These are phyloP conservation scores for Halictus quadricinctus DNA, from an alignment of 2,888 invertebrate species.

Conservation along the genomic window DNA sequence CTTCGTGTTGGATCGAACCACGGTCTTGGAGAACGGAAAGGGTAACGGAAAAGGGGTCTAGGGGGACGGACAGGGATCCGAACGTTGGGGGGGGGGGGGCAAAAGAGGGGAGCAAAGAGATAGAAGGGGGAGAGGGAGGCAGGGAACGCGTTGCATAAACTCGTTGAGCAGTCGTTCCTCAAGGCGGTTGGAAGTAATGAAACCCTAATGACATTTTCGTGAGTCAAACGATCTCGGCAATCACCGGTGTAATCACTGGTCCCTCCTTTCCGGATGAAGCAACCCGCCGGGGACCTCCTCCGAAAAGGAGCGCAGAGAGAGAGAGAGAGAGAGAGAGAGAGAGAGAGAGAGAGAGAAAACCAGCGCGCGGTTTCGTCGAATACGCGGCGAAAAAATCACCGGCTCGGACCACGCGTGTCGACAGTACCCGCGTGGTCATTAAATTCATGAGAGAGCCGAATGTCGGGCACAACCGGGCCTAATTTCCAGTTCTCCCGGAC, in stretches of 20 bases:
- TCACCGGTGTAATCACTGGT: conserved; percentile 74
- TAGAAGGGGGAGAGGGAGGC: conserved; percentile 19
- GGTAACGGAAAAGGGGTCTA: conserved; percentile 15
- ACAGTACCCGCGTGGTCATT: conserved; percentile 57
- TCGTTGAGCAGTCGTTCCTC: conserved; percentile 69
- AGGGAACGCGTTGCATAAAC: conserved; percentile 68
- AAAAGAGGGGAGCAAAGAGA: neutral
- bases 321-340: neutral
- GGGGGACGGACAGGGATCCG: neutral
- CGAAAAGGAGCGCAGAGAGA: conserved; percentile 57
- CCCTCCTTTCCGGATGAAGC: conserved; percentile 75
- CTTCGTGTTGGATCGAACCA: conserved; percentile 60
- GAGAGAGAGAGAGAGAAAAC: neutral
- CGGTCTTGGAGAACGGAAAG: conserved; percentile 32
- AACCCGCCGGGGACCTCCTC: conserved; percentile 64
- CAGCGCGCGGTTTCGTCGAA: conserved; percentile 43
- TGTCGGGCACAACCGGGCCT: conserved; percentile 20
- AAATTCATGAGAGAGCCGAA: conserved; percentile 27
- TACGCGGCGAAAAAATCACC: conserved; percentile 35
- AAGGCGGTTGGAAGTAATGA: conserved; percentile 76
- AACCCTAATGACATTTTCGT: conserved; percentile 81
- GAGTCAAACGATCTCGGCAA: conserved; percentile 77
- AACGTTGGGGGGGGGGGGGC: neutral
- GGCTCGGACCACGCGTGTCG: conserved; percentile 42
- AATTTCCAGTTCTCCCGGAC: conserved; percentile 1